phyloP scores from a whole-genome alignment of 2,113 vertebrate genomes.

The Scytalopus superciliaris region DNA sequence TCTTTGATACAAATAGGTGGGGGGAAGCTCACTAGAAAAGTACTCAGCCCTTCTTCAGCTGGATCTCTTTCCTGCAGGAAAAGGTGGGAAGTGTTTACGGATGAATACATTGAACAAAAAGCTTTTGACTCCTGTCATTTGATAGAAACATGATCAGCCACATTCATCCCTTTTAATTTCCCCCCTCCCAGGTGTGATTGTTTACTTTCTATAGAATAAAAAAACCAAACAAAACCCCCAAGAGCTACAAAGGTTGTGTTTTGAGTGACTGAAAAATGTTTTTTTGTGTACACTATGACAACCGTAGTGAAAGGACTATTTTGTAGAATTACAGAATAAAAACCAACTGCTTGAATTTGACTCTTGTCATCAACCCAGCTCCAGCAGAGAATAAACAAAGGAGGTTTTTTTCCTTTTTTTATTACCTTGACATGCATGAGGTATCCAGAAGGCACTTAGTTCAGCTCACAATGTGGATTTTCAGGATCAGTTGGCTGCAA shows the following conservation, averaged over 20 bases:
- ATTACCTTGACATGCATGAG: neutral
- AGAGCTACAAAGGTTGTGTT: neutral
- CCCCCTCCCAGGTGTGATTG: neutral
- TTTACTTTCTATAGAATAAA: neutral
- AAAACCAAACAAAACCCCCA: neutral
- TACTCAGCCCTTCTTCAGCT: neutral
- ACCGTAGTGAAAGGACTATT: neutral
- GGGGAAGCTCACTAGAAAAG: neutral
- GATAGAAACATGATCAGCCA: neutral
- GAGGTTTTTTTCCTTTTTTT: neutral
- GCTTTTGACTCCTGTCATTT: neutral
- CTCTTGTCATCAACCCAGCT: neutral
- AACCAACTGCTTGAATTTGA: neutral
- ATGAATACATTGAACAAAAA: neutral
- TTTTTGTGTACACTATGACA: neutral
- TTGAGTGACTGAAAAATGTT: neutral
- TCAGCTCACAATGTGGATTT: neutral
- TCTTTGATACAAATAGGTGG: neutral
- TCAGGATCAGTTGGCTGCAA: neutral
- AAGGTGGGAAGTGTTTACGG: neutral
- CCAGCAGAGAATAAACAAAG: neutral
- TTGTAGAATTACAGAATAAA: neutral
- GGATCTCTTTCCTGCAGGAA: neutral
- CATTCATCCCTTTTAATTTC: neutral
- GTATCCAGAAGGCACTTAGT: neutral